phyloP scores from a whole-genome alignment of 2,888 invertebrate species.

The Harpalus rufipes region DNA sequence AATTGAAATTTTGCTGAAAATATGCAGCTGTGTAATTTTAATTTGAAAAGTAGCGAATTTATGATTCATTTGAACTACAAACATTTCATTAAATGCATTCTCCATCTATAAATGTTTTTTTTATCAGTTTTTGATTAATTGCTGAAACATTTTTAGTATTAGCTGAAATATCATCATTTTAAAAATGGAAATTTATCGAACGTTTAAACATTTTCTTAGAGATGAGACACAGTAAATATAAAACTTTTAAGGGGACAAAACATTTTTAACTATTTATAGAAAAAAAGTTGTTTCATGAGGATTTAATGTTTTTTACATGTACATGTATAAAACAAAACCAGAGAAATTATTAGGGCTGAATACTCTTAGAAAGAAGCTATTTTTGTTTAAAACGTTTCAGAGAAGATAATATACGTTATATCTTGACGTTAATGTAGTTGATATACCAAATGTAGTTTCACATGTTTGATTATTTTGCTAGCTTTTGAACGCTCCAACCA shows the following conservation, averaged over 20 bases:
- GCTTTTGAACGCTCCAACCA: not conserved
- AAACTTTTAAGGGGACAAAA: too few relatives aligned
- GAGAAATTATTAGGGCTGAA: too few relatives aligned
- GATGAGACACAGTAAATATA: too few relatives aligned
- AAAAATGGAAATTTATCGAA: constrained; percentile 5
- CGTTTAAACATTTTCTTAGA: not conserved
- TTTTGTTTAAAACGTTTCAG: too few relatives aligned
- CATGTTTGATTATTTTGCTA: not conserved
- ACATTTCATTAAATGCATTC: not conserved
- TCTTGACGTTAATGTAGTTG: too few relatives aligned
- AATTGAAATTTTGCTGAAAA: not conserved
- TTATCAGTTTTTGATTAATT: constrained; percentile 14
- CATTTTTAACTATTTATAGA: too few relatives aligned
- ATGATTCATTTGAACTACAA: not conserved
- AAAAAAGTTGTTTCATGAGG: too few relatives aligned
- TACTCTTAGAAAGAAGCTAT: too few relatives aligned
- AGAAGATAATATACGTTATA: too few relatives aligned
- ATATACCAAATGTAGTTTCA: too few relatives aligned
- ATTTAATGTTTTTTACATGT: too few relatives aligned
- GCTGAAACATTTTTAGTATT: not conserved
- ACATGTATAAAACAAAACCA: too few relatives aligned
- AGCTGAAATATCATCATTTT: not conserved
- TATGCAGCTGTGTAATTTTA: not conserved
- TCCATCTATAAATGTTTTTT: not conserved
- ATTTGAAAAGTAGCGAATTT: not conserved